These are phyloP conservation scores for Spermophilus dauricus DNA, from an alignment of 2,113 vertebrate species.

Conservation along the genomic window DNA sequence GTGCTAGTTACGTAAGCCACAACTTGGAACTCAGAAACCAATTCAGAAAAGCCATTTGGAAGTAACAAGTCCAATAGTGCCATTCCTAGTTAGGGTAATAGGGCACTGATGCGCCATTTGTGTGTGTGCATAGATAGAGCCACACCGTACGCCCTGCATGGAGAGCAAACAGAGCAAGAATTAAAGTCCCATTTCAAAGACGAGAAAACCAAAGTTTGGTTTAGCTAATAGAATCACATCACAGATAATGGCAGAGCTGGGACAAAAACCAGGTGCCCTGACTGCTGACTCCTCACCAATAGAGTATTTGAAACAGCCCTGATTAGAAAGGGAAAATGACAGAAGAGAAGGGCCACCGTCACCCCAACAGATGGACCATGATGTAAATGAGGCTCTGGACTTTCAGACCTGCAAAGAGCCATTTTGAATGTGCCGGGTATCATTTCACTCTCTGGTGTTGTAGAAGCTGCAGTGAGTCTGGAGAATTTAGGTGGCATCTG, in stretches of 20 bases:
- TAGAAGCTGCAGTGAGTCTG: not conserved
- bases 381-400: not conserved
- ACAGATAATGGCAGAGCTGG: not conserved
- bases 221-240: not conserved
- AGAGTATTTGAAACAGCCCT: not conserved
- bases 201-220: not conserved
- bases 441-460: not conserved
- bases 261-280: not conserved
- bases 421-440: not conserved
- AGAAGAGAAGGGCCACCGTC: not conserved
- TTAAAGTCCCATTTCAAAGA: not conserved
- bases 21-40: not conserved
- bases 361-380: not conserved
- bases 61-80: not conserved
- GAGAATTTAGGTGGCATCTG: no score
- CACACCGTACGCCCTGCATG: not conserved
- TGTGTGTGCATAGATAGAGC: fast-evolving
- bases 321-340: not conserved
- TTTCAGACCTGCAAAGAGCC: not conserved
- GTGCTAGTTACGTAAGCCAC: not conserved
- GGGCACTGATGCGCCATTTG: not conserved
- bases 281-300: not conserved
- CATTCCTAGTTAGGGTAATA: not conserved
- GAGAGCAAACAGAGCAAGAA: not conserved
- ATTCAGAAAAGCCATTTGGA: not conserved